phyloP scores from a whole-genome alignment of 2,888 invertebrate genomes.

The Philopedon plagiatum region DNA sequence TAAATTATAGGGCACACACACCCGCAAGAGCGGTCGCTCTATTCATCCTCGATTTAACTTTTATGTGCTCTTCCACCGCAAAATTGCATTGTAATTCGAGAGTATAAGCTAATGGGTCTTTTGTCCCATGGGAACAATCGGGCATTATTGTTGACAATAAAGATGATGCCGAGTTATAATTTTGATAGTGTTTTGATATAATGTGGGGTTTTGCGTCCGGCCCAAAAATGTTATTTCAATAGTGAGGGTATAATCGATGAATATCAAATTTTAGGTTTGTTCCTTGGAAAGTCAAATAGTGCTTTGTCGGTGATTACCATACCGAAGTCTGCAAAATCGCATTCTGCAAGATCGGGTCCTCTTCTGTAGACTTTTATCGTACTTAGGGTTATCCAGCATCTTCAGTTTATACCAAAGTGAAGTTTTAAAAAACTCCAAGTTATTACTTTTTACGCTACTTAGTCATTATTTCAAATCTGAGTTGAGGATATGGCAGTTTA shows the following conservation, averaged over 20 bases:
- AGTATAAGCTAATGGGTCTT: conserved; percentile 30
- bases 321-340: too few species aligned
- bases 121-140: conserved; percentile 43
- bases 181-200: conserved; percentile 21
- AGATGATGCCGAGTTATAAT: conserved; percentile 28
- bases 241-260: neutral
- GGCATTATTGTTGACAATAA: conserved; percentile 29
- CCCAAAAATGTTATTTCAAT: conserved; percentile 7
- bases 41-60: conserved; percentile 42
- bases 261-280: conserved; percentile 6
- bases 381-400: too few species aligned
- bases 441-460: too few species aligned
- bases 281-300: neutral
- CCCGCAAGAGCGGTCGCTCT: conserved; percentile 43
- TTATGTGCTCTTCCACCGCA: conserved; percentile 40
- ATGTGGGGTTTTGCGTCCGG: conserved; percentile 15
- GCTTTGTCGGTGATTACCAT: neutral
- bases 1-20: conserved; percentile 45
- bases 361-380: too few species aligned
- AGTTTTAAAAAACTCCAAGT: too few species aligned
- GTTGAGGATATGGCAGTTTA: too few species aligned
- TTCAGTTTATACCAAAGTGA: too few species aligned
- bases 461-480: too few species aligned
- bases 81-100: conserved; percentile 41
- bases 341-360: too few species aligned